Evolutionary conservation across 1,140 invertebrate genomes (phyloP).

Genomic region (Leptinotarsa lineolata): DNA sequence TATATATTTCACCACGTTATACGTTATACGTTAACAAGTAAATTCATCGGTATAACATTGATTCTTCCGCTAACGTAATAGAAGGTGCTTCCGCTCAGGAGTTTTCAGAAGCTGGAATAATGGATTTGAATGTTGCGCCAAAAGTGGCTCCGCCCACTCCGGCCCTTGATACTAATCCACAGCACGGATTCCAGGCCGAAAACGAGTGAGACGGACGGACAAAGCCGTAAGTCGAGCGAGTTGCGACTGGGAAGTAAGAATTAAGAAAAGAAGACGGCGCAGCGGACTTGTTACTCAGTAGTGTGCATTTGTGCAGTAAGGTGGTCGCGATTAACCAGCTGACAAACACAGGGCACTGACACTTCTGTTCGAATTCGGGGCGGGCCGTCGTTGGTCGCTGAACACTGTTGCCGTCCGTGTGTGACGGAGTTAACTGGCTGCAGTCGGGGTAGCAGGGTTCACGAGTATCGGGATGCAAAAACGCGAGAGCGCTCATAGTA

Average conservation of each 20-base stretch:
- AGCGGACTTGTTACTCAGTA: conserved; percentile 30
- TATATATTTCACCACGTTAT: not conserved
- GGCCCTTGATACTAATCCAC: not conserved
- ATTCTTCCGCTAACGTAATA: no score
- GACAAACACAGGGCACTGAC: conserved; percentile 27
- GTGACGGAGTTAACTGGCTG: not conserved
- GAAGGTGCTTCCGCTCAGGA: no score
- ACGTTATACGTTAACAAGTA: no score
- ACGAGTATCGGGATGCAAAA: conserved; percentile 22
- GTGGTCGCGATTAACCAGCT: conserved; percentile 28
- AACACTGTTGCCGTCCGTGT: conserved; percentile 7
- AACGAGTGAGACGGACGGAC: not conserved
- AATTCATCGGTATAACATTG: no score
- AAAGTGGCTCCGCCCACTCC: conserved; percentile 9
- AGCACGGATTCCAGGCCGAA: not conserved
- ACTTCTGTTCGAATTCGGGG: conserved; percentile 13
- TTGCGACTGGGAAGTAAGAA: not conserved
- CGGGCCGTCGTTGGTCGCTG: not conserved
- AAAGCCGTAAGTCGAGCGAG: not conserved
- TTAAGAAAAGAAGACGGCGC: conserved; percentile 24
- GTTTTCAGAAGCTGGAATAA: not conserved
- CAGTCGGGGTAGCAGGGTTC: not conserved
- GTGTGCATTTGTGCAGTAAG: conserved; percentile 32
- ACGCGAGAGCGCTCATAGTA: conserved; percentile 12
- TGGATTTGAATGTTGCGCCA: not conserved